These are phyloP conservation scores for Gasterosteus aculeatus DNA, from an alignment of 2,113 vertebrate genomes.

Conservation along the genomic window DNA sequence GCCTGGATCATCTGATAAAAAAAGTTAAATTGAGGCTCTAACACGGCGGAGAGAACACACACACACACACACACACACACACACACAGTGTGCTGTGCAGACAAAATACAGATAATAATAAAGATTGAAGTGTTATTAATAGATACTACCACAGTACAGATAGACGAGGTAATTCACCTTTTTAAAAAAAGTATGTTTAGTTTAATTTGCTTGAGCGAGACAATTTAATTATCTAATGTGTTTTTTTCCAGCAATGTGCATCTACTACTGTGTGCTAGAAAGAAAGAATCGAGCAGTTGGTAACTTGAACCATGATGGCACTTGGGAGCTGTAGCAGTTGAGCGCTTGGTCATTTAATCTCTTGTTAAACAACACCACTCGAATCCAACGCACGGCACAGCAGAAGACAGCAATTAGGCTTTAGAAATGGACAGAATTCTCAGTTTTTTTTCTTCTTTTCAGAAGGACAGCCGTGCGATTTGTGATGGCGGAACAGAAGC, in stretches of 20 bases:
- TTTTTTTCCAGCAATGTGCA: background rate
- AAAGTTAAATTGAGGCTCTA: background rate
- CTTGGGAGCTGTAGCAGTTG: background rate
- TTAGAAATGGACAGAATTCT: background rate
- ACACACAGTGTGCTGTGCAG: background rate
- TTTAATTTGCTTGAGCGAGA: background rate
- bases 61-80: no score
- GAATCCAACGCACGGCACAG: background rate
- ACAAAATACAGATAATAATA: slow-evolving; percentile 7
- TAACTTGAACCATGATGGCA: background rate
- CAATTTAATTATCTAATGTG: background rate
- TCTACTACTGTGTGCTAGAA: background rate
- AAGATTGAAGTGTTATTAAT: slow-evolving; percentile 6
- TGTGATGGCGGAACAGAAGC: background rate
- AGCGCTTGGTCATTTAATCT: background rate
- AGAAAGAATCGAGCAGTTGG: background rate
- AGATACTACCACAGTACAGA: background rate
- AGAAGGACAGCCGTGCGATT: background rate
- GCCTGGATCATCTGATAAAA: slow-evolving; percentile 8
- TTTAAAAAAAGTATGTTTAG: background rate
- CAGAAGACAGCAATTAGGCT: background rate
- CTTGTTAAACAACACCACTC: background rate
- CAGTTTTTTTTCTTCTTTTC: background rate
- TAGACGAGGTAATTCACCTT: background rate
- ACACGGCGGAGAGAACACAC: no score